Conservation (phyloP, 2,888 invertebrate genomes). For the Mongoloraphidia duomilia region DNA sequence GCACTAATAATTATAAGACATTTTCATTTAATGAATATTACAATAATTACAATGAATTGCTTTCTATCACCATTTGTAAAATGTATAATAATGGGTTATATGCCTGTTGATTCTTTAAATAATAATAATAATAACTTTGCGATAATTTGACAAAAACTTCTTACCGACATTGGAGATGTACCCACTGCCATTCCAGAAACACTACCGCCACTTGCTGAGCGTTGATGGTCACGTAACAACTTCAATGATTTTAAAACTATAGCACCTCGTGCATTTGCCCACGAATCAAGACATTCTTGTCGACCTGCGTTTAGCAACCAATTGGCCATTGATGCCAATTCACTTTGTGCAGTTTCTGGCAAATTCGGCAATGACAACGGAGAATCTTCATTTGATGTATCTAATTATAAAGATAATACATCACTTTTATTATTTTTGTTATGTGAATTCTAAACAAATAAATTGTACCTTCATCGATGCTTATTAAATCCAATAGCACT, state of each 20-base stretch:
- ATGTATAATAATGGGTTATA: no score
- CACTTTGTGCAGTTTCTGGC: constrained; percentile 51
- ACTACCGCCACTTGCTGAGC: constrained; percentile 61
- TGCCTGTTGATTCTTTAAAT: no score
- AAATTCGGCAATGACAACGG: constrained; percentile 48
- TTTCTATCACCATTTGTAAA: no score
- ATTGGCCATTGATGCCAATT: constrained; percentile 62
- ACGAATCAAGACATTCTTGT: constrained; percentile 60
- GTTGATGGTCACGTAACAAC: constrained; percentile 65
- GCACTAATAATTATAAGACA: no score
- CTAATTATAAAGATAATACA: constrained; percentile 9
- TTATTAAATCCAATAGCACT: constrained; percentile 74
- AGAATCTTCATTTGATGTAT: constrained; percentile 34
- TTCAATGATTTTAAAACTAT: constrained; percentile 61
- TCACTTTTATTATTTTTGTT: background rate
- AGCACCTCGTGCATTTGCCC: constrained; percentile 59
- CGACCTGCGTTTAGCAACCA: constrained; percentile 73
- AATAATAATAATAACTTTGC: no score
- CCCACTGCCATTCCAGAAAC: constrained; percentile 35
- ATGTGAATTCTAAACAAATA: background rate
- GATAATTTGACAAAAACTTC: constrained; percentile 13
- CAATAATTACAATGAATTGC: no score
- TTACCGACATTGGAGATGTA: constrained; percentile 47
- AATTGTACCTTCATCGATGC: constrained; percentile 64
- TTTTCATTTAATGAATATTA: no score